Conservation (phyloP, 2,888 invertebrate species). For the Lagria hirta region DNA sequence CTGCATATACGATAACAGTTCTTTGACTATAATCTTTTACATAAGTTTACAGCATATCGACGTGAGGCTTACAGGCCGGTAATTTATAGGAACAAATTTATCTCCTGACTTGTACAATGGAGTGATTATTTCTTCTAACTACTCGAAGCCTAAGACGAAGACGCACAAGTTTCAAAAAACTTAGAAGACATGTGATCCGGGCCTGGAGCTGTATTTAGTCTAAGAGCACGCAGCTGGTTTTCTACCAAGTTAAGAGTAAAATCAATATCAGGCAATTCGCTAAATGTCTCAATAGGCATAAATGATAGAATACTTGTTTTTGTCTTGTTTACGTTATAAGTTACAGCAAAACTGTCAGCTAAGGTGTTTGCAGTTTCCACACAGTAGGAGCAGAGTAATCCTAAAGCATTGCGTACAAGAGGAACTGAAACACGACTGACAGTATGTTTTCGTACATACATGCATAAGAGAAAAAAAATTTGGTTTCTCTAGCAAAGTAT, state of each 20-base stretch:
- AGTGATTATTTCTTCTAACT: slow-evolving; percentile 3
- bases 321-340: no score
- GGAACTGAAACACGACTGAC: no score
- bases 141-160: slow-evolving; percentile 3
- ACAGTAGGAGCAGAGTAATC: no score
- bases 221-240: slow-evolving; percentile 2
- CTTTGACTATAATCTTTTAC: slow-evolving; percentile 6
- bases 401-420: no score
- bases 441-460: no score
- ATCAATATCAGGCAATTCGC: slow-evolving; percentile 1
- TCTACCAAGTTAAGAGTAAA: slow-evolving; percentile 2
- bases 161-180: slow-evolving; percentile 1
- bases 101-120: slow-evolving; percentile 6
- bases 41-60: slow-evolving; percentile 4
- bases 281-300: slow-evolving; percentile 3
- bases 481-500: no score
- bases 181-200: slow-evolving; percentile 3
- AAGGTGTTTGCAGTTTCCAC: no score
- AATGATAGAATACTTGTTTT: slow-evolving; percentile 3
- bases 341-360: no score
- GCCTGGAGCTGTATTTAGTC: slow-evolving; percentile 4
- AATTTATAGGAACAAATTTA: slow-evolving; percentile 4
- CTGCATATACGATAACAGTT: slow-evolving; percentile 2
- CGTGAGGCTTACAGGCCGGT: slow-evolving; percentile 5
- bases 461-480: no score